Percentiles rank a stretch among this genome's conserved stretches.
These are phyloP conservation scores for Liasis olivaceus DNA, from an alignment of 2,797 vertebrate species.

Conservation along the genomic window DNA sequence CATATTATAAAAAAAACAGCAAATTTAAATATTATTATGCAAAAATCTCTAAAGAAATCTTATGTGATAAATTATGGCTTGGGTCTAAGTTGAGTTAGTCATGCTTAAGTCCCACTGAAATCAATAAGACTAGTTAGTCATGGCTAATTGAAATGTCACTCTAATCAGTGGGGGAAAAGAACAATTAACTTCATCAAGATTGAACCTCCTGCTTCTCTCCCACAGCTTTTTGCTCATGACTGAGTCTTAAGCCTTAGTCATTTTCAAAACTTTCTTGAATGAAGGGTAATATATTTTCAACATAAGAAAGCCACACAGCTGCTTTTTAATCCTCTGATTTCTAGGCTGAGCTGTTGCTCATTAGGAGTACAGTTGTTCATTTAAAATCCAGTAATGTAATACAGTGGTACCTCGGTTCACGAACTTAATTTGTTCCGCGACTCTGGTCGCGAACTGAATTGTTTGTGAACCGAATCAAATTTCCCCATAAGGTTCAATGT, in stretches of 20 bases:
- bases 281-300: conserved; percentile 15
- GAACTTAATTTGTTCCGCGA: too few relatives aligned
- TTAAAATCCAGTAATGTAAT: conserved; percentile 53
- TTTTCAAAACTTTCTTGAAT: conserved; percentile 46
- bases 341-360: conserved; percentile 47
- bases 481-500: too few relatives aligned
- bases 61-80: neutral
- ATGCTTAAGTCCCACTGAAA: neutral
- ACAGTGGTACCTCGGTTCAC: neutral
- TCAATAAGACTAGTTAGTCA: neutral
- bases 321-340: conserved; percentile 42
- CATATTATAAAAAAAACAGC: neutral
- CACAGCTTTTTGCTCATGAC: conserved; percentile 16
- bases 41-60: neutral
- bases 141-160: neutral
- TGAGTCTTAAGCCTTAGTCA: conserved; percentile 32
- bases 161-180: neutral
- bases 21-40: neutral
- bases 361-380: conserved; percentile 51
- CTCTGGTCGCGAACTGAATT: too few relatives aligned
- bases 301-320: neutral
- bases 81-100: neutral
- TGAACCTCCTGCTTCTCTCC: neutral
- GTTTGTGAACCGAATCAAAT: too few relatives aligned
- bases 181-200: neutral